A percentile compares a stretch with the other conserved stretches of the same genome.
Conservation (phyloP, 2,113 vertebrate genomes). For the Hystrix brachyura region DNA sequence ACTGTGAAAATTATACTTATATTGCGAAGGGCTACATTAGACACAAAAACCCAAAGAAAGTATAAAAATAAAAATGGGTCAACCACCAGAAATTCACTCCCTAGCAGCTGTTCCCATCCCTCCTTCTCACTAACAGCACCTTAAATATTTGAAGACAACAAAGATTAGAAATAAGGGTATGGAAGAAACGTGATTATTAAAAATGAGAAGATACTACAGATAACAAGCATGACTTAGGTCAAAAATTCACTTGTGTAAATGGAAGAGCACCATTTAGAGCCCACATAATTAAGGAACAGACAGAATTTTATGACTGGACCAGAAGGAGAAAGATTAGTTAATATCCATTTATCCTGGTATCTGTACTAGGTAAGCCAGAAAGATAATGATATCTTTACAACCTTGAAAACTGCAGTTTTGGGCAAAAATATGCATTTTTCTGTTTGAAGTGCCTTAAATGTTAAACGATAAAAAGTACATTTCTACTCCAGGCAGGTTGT, state of each 20-base stretch:
- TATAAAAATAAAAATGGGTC: not conserved
- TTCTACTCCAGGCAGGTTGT: not conserved
- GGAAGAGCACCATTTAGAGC: not conserved
- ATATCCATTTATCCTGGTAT: conserved; percentile 58
- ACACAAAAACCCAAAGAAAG: not conserved
- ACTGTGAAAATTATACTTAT: not conserved
- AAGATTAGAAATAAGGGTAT: not conserved
- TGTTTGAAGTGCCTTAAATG: not conserved
- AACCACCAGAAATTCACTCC: not conserved
- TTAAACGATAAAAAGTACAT: conserved; percentile 21
- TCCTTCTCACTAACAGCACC: not conserved
- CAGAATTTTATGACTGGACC: not conserved
- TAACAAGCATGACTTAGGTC: not conserved
- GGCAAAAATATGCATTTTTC: not conserved
- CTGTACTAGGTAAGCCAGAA: not conserved
- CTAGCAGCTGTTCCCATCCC: not conserved
- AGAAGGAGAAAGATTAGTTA: not conserved
- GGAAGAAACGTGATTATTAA: not conserved
- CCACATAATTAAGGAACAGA: not conserved
- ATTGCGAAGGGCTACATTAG: not conserved
- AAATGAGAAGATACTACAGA: not conserved
- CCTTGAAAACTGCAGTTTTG: not conserved
- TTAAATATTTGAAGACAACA: not conserved
- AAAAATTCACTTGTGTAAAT: not conserved
- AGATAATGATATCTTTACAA: not conserved